These are phyloP conservation scores for Trissonchulus latispiculum DNA, from an alignment of 2,888 invertebrate species.

Conservation along the genomic window DNA sequence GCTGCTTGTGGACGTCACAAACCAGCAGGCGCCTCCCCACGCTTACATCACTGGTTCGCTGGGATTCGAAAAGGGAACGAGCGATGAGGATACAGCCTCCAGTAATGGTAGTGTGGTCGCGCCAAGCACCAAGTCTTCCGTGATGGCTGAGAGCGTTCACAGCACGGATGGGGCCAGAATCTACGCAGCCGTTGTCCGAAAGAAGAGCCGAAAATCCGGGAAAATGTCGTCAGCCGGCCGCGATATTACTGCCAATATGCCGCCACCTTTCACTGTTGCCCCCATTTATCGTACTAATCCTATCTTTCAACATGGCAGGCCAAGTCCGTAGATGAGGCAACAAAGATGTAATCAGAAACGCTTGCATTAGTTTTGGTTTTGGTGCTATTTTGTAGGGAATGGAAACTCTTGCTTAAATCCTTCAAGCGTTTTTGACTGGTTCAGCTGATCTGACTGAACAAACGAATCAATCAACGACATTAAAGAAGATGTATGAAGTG, in stretches of 20 bases:
- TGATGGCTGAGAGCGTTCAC: not conserved
- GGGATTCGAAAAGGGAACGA: not conserved
- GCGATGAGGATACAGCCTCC: not conserved
- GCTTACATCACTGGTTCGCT: not conserved
- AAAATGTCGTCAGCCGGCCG: not conserved
- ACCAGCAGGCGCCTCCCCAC: constrained; percentile 18
- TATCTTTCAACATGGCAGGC: not conserved
- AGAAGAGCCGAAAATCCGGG: constrained; percentile 17
- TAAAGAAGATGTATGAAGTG: too few relatives aligned
- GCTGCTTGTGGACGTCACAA: constrained; percentile 37
- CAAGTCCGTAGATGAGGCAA: too few relatives aligned
- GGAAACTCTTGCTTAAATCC: too few relatives aligned
- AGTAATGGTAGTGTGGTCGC: not conserved
- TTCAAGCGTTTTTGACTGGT: too few relatives aligned
- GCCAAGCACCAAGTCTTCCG: not conserved
- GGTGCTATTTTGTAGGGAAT: too few relatives aligned
- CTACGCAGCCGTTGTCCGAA: constrained; percentile 18
- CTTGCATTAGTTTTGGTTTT: too few relatives aligned
- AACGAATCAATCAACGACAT: too few relatives aligned
- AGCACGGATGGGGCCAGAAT: not conserved
- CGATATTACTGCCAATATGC: not conserved
- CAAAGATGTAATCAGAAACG: too few relatives aligned
- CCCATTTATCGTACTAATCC: not conserved
- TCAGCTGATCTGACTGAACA: too few relatives aligned
- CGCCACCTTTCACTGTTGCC: not conserved